phyloP scores from a whole-genome alignment of 35 echinoderm and acorn worm species.

The Ptychodera flava region DNA sequence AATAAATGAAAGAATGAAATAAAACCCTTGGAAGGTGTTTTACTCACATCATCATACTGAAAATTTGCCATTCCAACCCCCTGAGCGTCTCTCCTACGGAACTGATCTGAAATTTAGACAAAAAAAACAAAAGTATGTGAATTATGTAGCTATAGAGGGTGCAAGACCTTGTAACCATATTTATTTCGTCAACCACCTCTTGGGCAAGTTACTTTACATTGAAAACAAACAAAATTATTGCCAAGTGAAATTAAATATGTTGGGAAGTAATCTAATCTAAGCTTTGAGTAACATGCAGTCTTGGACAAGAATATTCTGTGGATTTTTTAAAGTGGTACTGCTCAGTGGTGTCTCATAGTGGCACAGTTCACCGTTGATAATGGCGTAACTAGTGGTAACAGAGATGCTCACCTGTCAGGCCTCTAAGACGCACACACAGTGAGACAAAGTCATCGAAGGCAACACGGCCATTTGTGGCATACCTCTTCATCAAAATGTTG shows the following conservation, averaged over 20 bases:
- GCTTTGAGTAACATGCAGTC: neutral
- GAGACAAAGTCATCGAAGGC: conserved; percentile 88
- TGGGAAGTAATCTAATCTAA: too few relatives aligned
- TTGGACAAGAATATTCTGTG: neutral
- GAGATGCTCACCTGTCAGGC: conserved; percentile 55
- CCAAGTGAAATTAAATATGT: too few relatives aligned
- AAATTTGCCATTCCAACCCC: neutral
- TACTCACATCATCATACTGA: conserved; percentile 16
- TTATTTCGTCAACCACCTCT: too few relatives aligned
- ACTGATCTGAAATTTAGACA: neutral
- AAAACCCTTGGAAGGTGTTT: neutral
- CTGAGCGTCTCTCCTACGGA: neutral
- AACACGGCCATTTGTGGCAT: conserved; percentile 33
- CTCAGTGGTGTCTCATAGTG: neutral
- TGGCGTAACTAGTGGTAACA: neutral
- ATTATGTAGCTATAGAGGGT: too few relatives aligned
- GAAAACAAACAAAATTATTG: too few relatives aligned
- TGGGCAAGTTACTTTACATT: too few relatives aligned
- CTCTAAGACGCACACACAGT: conserved; percentile 59
- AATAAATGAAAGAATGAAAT: neutral
- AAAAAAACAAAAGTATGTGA: too few relatives aligned
- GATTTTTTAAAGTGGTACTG: neutral
- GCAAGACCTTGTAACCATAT: too few relatives aligned
- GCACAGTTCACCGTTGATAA: neutral
- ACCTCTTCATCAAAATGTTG: conserved; percentile 34